A percentile compares a stretch with the other conserved stretches of the same genome.
phyloP scores from a whole-genome alignment of 2,113 vertebrate species.

The Nothoprocta pentlandii region DNA sequence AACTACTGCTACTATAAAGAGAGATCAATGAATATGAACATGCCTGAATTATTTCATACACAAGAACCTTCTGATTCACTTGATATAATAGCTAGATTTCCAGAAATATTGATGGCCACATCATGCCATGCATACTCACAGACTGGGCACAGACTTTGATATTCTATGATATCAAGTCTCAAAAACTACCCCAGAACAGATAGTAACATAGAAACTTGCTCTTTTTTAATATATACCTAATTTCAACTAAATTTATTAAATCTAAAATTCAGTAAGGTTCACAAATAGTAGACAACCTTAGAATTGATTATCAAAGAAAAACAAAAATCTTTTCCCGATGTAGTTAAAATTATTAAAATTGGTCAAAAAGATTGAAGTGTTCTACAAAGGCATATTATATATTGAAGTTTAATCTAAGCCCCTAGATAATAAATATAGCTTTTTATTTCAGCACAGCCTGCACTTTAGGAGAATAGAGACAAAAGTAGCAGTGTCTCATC shows the following conservation, averaged over 20 bases:
- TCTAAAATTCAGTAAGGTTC: not conserved
- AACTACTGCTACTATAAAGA: not conserved
- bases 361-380: not conserved
- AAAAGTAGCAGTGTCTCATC: not conserved
- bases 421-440: not conserved
- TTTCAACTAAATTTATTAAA: not conserved
- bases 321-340: not conserved
- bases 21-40: not conserved
- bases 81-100: not conserved
- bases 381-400: not conserved
- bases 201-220: no score
- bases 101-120: not conserved
- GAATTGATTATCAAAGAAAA: not conserved
- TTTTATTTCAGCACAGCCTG: not conserved
- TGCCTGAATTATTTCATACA: not conserved
- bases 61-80: not conserved
- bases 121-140: not conserved
- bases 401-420: not conserved
- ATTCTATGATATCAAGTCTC: not conserved
- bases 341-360: not conserved
- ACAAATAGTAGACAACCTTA: not conserved
- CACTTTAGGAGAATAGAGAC: not conserved
- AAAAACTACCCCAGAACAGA: not conserved
- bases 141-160: not conserved
- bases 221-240: not conserved